Base-by-base conservation (phyloP, 2,113 vertebrate genomes). In the Pampusana beccarii region DNA sequence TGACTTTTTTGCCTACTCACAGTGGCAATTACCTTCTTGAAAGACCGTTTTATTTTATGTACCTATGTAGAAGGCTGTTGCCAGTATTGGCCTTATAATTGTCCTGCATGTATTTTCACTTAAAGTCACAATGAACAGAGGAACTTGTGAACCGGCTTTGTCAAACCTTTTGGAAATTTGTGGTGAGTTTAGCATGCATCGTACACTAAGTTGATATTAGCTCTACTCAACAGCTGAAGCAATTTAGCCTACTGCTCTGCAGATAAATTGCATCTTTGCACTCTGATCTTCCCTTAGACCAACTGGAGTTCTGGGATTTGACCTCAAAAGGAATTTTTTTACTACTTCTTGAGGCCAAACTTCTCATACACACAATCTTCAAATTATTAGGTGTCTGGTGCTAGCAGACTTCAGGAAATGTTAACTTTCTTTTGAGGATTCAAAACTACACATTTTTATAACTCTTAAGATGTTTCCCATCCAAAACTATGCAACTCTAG, bases 231-330 rank as follows among this genome's bases (percentile, higher is more conserved):
- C 69, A 70, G 36, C 58, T 83, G 77, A 94, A 86, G 88, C 44
- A 91, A 81, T 91, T 93, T 91, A 91, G 48, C 83, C 72, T 82
- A 44, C 83, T 86, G 42, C 50, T 90, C 44, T 90, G 58, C 57
- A 90, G 79, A 87, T 80, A 69, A 91, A 92, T 86, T 62, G 31
- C 58, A 50, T 86, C 81, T 87, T 88, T 92, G 82, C 61, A 66
- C 82, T 96, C 31, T 80, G 58, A 26, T 86, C 75, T 71, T 88
- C 66, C 36, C 56, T 86, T 79, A 91, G 74, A 92, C 92, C 60
- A 77, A 20, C 58, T 16, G 33, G 61, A 36, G 66, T 86, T 85
- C 81, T 93, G 74, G 64, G 36, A 71, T 79, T 86, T 95, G 70
- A 90, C 71, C 67, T 93, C 28, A 2, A 73, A 87, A 82, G 21